These are phyloP conservation scores for Phenganax marumi DNA, from an alignment of 92 coral and sea anemone species.

Conservation along the genomic window DNA sequence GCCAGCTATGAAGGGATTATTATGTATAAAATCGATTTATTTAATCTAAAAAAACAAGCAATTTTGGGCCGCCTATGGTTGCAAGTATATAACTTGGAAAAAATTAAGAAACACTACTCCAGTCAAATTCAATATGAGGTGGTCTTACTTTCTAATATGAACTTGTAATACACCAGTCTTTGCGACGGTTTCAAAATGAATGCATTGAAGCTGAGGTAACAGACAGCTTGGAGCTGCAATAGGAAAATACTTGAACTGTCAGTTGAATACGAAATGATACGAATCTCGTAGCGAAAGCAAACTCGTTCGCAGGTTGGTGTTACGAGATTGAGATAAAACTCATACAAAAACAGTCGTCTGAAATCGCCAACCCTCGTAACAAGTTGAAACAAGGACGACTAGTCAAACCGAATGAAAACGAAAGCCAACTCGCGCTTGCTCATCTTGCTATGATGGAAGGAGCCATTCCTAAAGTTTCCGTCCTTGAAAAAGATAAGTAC, in stretches of 20 bases:
- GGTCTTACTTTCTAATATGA: conserved; percentile 83
- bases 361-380: no score
- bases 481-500: conserved; percentile 44
- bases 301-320: neutral
- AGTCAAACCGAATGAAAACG: no score
- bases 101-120: neutral
- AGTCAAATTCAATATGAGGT: neutral
- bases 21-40: no score
- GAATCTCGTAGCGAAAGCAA: neutral
- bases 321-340: no score
- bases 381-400: no score
- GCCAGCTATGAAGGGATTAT: no score
- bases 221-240: conserved; percentile 80
- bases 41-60: no score
- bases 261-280: neutral
- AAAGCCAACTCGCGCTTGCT: no score
- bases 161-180: conserved; percentile 88
- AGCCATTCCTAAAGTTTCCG: neutral
- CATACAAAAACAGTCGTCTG: no score
- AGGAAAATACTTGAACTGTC: neutral
- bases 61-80: no score
- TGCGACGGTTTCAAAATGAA: conserved; percentile 95
- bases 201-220: conserved; percentile 89
- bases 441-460: no score
- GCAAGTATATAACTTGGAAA: neutral